Base-by-base conservation (phyloP, 2,888 invertebrate genomes). In the Erebia aethiops region DNA sequence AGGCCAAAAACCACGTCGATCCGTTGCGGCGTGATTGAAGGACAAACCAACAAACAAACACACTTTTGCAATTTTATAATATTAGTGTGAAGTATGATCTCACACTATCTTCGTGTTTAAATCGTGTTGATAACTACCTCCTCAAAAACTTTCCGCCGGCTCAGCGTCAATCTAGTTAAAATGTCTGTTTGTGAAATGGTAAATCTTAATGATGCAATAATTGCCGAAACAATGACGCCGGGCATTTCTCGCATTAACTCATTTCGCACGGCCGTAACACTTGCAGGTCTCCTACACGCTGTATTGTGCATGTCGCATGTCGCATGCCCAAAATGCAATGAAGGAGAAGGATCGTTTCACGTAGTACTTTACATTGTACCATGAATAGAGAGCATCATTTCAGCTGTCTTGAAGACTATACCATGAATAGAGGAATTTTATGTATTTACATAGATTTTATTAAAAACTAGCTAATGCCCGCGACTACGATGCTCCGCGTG, bases 131-230 rank as follows among this genome's bases (percentile, higher is more conserved):
- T 16, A 52, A 0, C 0, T 52, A 16, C 2, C 16, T 52, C 9
- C 2, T 52, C 26, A 8, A 10, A 54, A 54, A 18, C 18, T 54
- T 18, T 3, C 18, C 54, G 16, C 8, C 18, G 18, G 11, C 54
- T 54, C 16, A 18, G 18, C 10, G 54, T 0, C 54, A 18, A 46
- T 46, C 46, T 46, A 46, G 46, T 46, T 46, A 46, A 46, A 46
- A 46, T 46, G 46, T 18, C 26, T 62, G 64, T 74, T 74, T 70
- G 67, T 72, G 67, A 69, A 71, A 72, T 66, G 56, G 49, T 72
- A 62, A 67, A 69, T 65, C 62, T 74, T 79, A 73, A 77, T 71
- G 74, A 75, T 63, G 73, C 71, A 73, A 73, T 70, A 70, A 73
- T 72, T 71, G 62, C 63, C 65, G 69, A 72, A 74, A 75, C 72